phyloP scores from a whole-genome alignment of 2,113 vertebrate species.

The Narcine bancroftii region DNA sequence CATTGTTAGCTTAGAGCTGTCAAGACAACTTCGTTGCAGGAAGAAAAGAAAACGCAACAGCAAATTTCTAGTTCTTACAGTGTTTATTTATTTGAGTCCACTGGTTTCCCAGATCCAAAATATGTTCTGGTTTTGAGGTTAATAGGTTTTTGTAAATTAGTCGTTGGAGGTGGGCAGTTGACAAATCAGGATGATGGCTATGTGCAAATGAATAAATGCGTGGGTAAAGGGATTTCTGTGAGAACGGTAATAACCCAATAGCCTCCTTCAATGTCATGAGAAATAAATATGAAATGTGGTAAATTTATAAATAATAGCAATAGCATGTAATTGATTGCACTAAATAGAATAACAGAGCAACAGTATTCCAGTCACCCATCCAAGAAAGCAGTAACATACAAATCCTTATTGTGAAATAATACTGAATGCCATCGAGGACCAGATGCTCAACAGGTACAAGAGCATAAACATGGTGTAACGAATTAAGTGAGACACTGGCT shows the following conservation, averaged over 20 bases:
- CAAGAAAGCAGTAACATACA: background rate
- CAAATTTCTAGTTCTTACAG: background rate
- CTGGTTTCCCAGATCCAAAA: too few species aligned
- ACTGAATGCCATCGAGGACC: background rate
- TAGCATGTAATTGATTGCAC: background rate
- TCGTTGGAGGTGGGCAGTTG: too few species aligned
- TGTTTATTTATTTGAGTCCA: background rate
- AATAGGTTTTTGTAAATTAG: too few species aligned
- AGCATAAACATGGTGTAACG: background rate
- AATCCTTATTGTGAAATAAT: background rate
- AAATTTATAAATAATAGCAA: background rate
- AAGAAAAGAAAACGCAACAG: background rate
- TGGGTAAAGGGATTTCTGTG: too few species aligned
- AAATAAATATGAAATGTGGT: too few species aligned
- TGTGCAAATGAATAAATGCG: too few species aligned
- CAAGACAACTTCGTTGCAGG: background rate
- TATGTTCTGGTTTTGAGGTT: too few species aligned
- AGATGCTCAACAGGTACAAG: background rate
- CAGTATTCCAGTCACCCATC: background rate
- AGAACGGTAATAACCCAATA: too few species aligned
- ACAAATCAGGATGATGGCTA: too few species aligned
- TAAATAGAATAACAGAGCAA: background rate
- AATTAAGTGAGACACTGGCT: background rate
- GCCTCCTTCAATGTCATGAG: too few species aligned
- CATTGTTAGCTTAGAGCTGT: background rate